Conservation (phyloP, 1,140 invertebrate species). For the Venturia canescens region DNA sequence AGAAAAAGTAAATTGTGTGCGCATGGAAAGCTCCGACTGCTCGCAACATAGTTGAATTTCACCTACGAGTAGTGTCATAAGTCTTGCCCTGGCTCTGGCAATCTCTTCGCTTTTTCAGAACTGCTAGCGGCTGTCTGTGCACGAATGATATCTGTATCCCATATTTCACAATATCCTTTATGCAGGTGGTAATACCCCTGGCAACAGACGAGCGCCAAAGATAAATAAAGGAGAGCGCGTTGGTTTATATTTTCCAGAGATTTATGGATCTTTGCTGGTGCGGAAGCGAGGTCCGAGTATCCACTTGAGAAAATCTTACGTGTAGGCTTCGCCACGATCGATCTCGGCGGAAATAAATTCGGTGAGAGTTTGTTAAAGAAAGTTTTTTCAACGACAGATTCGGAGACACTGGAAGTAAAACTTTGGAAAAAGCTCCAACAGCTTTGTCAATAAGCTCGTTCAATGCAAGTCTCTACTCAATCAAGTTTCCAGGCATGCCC, state of each 20-base stretch:
- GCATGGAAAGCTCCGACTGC: background rate
- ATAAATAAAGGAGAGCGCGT: background rate
- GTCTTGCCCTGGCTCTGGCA: slow-evolving; percentile 20
- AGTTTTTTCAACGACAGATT: too few species aligned
- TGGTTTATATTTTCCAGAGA: slow-evolving; percentile 4
- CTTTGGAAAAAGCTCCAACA: too few species aligned
- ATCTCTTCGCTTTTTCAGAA: slow-evolving; percentile 14
- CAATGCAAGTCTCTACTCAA: too few species aligned
- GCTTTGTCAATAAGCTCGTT: too few species aligned
- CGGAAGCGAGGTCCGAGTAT: background rate
- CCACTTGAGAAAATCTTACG: too few species aligned
- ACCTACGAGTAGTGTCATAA: slow-evolving; percentile 32
- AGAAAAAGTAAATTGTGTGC: background rate
- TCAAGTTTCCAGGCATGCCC: too few species aligned
- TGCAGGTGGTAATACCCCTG: background rate
- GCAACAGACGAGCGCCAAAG: background rate
- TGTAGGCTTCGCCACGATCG: too few species aligned
- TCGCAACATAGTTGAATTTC: background rate
- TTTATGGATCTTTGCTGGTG: background rate
- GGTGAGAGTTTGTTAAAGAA: too few species aligned
- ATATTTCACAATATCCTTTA: slow-evolving; percentile 8
- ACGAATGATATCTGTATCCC: background rate
- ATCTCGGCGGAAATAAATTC: too few species aligned
- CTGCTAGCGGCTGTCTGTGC: background rate
- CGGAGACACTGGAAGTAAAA: too few species aligned